Conservation (phyloP, 2,797 vertebrate species). For the Danio kyathit region DNA sequence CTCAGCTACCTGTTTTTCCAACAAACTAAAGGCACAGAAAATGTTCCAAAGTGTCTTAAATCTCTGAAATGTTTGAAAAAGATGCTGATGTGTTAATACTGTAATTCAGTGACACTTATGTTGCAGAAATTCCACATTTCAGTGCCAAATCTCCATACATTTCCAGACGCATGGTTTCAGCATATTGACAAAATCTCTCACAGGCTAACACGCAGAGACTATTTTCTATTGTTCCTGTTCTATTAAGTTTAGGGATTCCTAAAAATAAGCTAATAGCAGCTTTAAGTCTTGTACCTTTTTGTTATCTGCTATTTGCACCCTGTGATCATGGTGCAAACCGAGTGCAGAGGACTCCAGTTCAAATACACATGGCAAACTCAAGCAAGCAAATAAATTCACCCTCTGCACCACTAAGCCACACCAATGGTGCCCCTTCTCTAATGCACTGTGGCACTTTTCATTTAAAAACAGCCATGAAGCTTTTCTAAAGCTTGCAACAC, state of each 20-base stretch:
- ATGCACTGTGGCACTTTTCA: constrained; percentile 12
- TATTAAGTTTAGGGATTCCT: not conserved
- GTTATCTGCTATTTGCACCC: not conserved
- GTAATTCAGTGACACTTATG: not conserved
- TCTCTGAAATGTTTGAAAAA: not conserved
- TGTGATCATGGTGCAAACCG: constrained; percentile 4
- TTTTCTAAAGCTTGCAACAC: constrained; percentile 24
- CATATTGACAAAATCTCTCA: no score
- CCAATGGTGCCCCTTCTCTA: not conserved
- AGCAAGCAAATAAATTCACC: constrained; percentile 15
- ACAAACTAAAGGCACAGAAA: not conserved
- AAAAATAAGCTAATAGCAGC: not conserved
- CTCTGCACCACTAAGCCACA: not conserved
- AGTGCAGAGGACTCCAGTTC: not conserved
- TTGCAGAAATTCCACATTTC: not conserved
- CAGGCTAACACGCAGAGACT: no score
- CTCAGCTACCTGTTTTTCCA: not conserved
- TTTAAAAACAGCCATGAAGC: not conserved
- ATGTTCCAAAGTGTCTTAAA: no score
- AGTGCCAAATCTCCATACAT: no score
- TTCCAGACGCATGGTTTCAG: no score
- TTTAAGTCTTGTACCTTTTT: not conserved
- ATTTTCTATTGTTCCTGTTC: not conserved
- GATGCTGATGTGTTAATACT: not conserved
- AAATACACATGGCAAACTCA: not conserved